Conservation (phyloP, 2,113 vertebrate species). For the Balaeniceps rex region DNA sequence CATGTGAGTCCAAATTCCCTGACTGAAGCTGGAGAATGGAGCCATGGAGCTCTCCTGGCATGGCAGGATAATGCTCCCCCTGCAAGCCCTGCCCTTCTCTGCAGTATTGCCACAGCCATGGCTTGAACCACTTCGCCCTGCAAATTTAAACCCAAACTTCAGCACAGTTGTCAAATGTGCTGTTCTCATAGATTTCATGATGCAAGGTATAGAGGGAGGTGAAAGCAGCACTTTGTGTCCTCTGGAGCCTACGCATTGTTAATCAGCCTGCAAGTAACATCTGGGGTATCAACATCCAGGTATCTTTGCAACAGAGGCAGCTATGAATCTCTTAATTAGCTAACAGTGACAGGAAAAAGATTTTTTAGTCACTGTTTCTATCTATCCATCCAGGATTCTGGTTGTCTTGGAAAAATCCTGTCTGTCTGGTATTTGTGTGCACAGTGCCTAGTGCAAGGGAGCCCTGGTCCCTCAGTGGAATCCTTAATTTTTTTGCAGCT, state of each 20-base stretch:
- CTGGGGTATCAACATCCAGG: neutral
- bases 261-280: neutral
- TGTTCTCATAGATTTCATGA: neutral
- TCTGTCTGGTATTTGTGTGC: neutral
- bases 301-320: neutral
- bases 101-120: neutral
- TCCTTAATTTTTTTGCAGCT: neutral
- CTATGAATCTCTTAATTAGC: neutral
- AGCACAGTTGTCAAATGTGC: neutral
- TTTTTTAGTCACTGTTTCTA: neutral
- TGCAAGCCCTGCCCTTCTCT: neutral
- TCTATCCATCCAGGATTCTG: neutral
- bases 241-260: neutral
- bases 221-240: neutral
- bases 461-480: neutral
- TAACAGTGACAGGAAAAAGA: neutral
- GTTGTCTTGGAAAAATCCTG: neutral
- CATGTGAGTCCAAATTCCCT: neutral
- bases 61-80: neutral
- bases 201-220: neutral
- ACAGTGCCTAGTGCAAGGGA: neutral
- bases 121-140: neutral
- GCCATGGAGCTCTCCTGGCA: neutral
- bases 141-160: neutral
- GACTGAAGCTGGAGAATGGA: neutral